phyloP scores from a whole-genome alignment of 2,113 vertebrate genomes.

The Proterorhinus semilunaris region DNA sequence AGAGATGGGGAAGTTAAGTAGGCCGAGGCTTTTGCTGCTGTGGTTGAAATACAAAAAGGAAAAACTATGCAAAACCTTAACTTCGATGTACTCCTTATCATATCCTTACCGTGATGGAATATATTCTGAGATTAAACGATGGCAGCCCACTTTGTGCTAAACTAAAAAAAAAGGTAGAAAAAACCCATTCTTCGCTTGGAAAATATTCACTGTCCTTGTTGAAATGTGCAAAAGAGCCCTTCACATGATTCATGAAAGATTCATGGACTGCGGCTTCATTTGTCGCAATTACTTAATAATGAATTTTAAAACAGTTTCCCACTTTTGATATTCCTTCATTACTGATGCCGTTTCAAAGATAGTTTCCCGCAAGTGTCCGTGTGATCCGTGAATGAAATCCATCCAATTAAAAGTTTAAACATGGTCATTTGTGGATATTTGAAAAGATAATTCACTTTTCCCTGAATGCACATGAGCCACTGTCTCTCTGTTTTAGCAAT shows the following conservation, averaged over 20 bases:
- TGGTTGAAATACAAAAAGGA: too few species aligned
- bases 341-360: constrained; percentile 43
- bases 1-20: too few species aligned
- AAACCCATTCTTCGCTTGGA: constrained; percentile 15
- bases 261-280: constrained; percentile 14
- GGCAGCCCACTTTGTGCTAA: constrained; percentile 11
- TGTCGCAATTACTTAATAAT: constrained; percentile 50
- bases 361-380: constrained; percentile 16
- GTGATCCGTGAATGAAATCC: constrained; percentile 15
- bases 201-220: background rate
- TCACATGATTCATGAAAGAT: constrained; percentile 47
- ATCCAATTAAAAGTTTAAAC: background rate
- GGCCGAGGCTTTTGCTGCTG: too few species aligned
- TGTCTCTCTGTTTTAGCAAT: constrained; percentile 8
- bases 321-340: constrained; percentile 40
- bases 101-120: background rate
- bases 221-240: background rate
- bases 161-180: background rate
- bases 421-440: background rate
- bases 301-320: constrained; percentile 30
- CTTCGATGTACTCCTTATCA: too few species aligned
- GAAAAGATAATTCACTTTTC: background rate
- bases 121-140: background rate
- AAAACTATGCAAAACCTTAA: too few species aligned
- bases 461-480: background rate